A percentile compares a stretch with the other conserved stretches of the same genome.
phyloP scores from a whole-genome alignment of 2,888 invertebrate genomes.

The Pammene aurita region DNA sequence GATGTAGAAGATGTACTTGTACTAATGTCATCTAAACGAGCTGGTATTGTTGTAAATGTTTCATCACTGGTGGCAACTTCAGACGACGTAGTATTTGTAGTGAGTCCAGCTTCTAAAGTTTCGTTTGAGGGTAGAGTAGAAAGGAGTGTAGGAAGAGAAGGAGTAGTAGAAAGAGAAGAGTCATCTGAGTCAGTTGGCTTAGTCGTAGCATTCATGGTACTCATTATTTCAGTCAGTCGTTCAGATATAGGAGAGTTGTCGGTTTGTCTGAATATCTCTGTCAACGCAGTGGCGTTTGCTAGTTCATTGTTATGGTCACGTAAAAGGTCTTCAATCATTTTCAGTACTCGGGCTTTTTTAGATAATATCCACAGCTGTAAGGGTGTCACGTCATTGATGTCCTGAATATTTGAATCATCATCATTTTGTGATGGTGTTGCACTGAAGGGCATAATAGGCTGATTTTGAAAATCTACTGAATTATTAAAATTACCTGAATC shows the following conservation, averaged over 20 bases:
- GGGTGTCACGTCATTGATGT: constrained; percentile 66
- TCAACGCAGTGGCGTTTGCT: constrained; percentile 64
- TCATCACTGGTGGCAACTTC: constrained; percentile 37
- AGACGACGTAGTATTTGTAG: constrained; percentile 45
- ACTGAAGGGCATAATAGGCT: constrained; percentile 48
- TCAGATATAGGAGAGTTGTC: constrained; percentile 64
- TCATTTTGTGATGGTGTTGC: constrained; percentile 23
- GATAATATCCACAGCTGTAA: constrained; percentile 75
- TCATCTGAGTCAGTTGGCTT: constrained; percentile 53
- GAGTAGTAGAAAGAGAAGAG: constrained; percentile 48
- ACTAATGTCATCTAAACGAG: constrained; percentile 36
- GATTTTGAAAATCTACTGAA: constrained; percentile 44
- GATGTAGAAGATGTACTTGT: constrained; percentile 38
- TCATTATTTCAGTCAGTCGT: constrained; percentile 71
- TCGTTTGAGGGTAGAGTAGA: constrained; percentile 49
- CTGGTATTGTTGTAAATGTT: constrained; percentile 39
- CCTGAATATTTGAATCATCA: constrained; percentile 54
- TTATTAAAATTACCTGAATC: constrained; percentile 48
- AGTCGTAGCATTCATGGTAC: constrained; percentile 66
- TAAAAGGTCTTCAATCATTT: constrained; percentile 79
- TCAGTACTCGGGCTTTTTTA: constrained; percentile 77
- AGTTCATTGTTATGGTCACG: constrained; percentile 74
- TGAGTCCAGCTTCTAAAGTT: constrained; percentile 47
- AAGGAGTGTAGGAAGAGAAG: constrained; percentile 49
- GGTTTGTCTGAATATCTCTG: constrained; percentile 60